Conservation (phyloP, 2,888 invertebrate genomes). For the Oscheius sp. region DNA sequence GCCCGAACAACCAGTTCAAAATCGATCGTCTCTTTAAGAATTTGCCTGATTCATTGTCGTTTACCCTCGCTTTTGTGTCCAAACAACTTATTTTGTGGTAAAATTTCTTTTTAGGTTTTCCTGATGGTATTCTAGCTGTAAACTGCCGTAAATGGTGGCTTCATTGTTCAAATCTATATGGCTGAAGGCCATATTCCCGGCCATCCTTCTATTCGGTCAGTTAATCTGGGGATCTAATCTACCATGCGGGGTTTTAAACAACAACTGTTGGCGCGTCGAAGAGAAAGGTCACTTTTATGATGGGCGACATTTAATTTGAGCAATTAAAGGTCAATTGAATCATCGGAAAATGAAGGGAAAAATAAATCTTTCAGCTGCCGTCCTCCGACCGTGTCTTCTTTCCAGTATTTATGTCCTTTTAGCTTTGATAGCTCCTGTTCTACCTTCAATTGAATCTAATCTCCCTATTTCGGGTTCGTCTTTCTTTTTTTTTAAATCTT, state of each 20-base stretch:
- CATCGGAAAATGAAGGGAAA: neutral
- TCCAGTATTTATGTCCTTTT: slow-evolving; percentile 63
- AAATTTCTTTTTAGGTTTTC: neutral
- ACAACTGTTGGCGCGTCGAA: slow-evolving; percentile 10
- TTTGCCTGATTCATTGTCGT: slow-evolving; percentile 25
- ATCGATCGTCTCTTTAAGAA: slow-evolving; percentile 21
- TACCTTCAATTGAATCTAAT: slow-evolving; percentile 51
- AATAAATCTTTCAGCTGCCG: slow-evolving; percentile 48
- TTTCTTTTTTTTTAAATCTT: neutral
- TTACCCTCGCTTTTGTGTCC: neutral
- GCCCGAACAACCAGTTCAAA: slow-evolving; percentile 23
- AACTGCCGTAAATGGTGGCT: slow-evolving; percentile 2
- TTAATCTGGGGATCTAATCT: neutral
- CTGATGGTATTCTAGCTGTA: neutral
- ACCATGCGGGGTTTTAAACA: slow-evolving; percentile 5
- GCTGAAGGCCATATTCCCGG: slow-evolving; percentile 8
- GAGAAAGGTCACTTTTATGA: slow-evolving; percentile 7
- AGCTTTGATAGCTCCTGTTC: slow-evolving; percentile 55
- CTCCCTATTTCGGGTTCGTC: slow-evolving; percentile 51
- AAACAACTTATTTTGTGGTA: neutral
- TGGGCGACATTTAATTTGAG: too few relatives aligned
- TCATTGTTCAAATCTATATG: slow-evolving; percentile 14
- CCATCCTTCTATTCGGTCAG: slow-evolving; percentile 17
- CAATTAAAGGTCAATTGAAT: too few relatives aligned
- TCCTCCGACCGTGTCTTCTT: slow-evolving; percentile 63